phyloP scores from a whole-genome alignment of 2,113 vertebrate species.

The Tenrec ecaudatus region DNA sequence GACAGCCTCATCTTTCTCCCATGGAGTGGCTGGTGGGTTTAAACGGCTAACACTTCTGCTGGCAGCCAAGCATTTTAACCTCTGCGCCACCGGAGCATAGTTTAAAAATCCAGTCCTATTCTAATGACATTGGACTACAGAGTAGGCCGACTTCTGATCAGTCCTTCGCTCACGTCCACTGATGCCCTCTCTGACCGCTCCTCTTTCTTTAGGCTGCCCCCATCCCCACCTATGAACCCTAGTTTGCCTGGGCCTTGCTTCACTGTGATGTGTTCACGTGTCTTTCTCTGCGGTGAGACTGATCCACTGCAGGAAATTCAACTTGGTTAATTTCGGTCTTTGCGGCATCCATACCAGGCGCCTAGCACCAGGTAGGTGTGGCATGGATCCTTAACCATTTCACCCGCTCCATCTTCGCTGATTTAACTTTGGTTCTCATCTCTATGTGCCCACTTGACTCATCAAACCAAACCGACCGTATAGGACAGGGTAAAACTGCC shows the following conservation, averaged over 20 bases:
- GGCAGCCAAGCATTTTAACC: neutral
- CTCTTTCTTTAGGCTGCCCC: neutral
- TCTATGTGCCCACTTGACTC: neutral
- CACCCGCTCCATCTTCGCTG: neutral
- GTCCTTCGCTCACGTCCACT: neutral
- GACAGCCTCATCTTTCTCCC: neutral
- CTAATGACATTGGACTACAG: neutral
- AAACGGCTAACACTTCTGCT: neutral
- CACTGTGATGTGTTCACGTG: neutral
- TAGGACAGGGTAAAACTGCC: too few species aligned
- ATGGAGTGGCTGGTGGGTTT: neutral
- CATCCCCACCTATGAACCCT: neutral
- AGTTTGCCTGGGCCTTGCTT: too few species aligned
- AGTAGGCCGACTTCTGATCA: neutral
- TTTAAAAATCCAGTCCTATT: neutral
- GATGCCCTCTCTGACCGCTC: too few species aligned
- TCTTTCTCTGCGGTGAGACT: neutral
- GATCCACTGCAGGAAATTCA: neutral
- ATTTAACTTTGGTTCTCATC: neutral
- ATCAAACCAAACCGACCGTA: too few species aligned
- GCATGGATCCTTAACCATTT: neutral
- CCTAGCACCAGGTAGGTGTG: neutral
- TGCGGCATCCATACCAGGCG: rapidly evolving
- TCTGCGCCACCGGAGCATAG: neutral
- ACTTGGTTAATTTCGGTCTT: constrained; percentile 1